Conservation (phyloP, 2,113 vertebrate species). For the Corythaeola cristata region DNA sequence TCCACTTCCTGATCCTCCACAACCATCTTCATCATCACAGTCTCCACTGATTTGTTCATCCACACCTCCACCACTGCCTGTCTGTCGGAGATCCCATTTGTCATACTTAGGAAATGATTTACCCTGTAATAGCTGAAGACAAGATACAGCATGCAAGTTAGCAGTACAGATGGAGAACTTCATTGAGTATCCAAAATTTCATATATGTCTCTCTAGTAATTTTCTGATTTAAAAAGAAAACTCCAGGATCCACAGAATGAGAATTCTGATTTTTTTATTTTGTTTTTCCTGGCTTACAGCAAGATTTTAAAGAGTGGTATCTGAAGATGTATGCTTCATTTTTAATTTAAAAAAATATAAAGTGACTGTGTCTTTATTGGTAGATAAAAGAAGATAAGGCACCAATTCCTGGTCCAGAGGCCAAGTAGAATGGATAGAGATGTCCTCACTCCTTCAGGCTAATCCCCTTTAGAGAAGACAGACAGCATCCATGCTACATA, state of each 20-base stretch:
- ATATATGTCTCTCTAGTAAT: not conserved
- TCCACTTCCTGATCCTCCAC: slow-evolving; percentile 81
- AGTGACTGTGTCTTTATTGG: not conserved
- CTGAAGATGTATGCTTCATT: not conserved
- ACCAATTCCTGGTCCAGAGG: not conserved
- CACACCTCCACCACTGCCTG: slow-evolving; percentile 78
- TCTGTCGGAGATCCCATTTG: slow-evolving; percentile 77
- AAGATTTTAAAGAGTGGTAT: not conserved
- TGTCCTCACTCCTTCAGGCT: not conserved
- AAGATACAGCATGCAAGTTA: not conserved
- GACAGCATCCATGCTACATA: not conserved
- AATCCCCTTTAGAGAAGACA: not conserved
- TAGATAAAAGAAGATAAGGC: not conserved
- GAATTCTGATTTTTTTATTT: not conserved
- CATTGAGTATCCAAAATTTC: not conserved
- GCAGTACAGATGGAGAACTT: not conserved
- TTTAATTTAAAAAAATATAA: not conserved
- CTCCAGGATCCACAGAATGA: not conserved
- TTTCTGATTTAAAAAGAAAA: not conserved
- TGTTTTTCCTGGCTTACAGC: not conserved
- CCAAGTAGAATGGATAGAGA: not conserved
- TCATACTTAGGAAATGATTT: slow-evolving; percentile 80
- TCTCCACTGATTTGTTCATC: slow-evolving; percentile 82
- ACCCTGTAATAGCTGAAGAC: slow-evolving; percentile 80
- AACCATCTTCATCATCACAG: slow-evolving; percentile 89